These are phyloP conservation scores for Platyscelio sp. DNA, from an alignment of 2,888 invertebrate species.

Conservation along the genomic window DNA sequence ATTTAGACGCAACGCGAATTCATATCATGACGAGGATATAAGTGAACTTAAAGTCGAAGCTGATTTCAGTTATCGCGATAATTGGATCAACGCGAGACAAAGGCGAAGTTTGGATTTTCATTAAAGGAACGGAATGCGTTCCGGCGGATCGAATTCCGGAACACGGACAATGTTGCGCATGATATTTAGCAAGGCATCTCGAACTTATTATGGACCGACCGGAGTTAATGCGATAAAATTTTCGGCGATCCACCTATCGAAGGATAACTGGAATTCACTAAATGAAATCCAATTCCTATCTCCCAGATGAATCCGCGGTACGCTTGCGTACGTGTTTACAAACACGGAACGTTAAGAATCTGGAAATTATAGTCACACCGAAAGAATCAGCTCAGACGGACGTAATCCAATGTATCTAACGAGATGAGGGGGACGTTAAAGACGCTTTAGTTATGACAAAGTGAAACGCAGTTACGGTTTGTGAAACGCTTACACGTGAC, in stretches of 20 bases:
- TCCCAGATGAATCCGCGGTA: constrained; percentile 25
- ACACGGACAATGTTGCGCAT: constrained; percentile 39
- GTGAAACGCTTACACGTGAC: constrained; percentile 52
- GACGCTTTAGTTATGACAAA: constrained; percentile 57
- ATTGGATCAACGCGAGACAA: constrained; percentile 52
- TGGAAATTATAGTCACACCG: constrained; percentile 20
- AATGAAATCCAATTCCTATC: constrained; percentile 23
- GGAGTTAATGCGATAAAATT: constrained; percentile 51
- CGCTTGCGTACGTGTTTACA: constrained; percentile 22
- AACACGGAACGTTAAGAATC: constrained; percentile 14
- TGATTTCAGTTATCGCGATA: constrained; percentile 68
- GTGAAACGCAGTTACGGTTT: constrained; percentile 51
- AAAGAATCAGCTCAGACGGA: constrained; percentile 33
- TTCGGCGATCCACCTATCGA: constrained; percentile 31
- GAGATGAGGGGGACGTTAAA: constrained; percentile 41
- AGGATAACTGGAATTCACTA: constrained; percentile 42
- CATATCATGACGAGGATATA: no score
- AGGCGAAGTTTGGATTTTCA: constrained; percentile 56
- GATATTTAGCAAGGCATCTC: constrained; percentile 56
- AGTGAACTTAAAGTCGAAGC: constrained; percentile 67
- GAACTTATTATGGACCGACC: constrained; percentile 24
- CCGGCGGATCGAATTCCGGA: constrained; percentile 37
- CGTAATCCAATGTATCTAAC: constrained; percentile 42
- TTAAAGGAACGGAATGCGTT: constrained; percentile 41
- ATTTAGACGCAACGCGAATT: no score